phyloP scores from a whole-genome alignment of 1,140 invertebrate species.

The Drosophila aff. region DNA sequence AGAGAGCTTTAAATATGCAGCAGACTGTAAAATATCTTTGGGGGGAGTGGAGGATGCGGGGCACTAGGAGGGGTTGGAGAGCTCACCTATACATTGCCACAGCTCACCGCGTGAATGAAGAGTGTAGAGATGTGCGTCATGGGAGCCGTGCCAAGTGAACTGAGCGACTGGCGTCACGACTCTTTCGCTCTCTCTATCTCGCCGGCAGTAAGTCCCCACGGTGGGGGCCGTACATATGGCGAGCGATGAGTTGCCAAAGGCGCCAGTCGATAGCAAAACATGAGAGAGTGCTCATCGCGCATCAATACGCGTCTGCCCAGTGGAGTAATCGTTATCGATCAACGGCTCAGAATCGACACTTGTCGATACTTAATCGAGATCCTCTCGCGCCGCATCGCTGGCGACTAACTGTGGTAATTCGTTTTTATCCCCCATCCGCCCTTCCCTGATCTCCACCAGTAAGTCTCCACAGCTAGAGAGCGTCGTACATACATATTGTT shows the following conservation, averaged over 20 bases:
- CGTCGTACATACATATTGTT: neutral
- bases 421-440: too few relatives aligned
- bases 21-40: slow-evolving; percentile 56
- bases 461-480: slow-evolving; percentile 11
- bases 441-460: slow-evolving; percentile 1
- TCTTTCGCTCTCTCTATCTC: slow-evolving; percentile 13
- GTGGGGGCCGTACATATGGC: slow-evolving; percentile 23
- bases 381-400: slow-evolving; percentile 80
- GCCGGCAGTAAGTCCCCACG: slow-evolving; percentile 49
- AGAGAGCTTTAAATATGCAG: slow-evolving; percentile 59
- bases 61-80: neutral
- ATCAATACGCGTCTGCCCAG: slow-evolving; percentile 75
- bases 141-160: slow-evolving; percentile 14
- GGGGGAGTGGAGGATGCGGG: slow-evolving; percentile 17
- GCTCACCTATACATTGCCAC: slow-evolving; percentile 16
- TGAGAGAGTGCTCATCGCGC: slow-evolving; percentile 84
- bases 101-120: slow-evolving; percentile 20
- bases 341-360: slow-evolving; percentile 85
- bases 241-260: slow-evolving; percentile 26
- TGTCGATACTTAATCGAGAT: slow-evolving; percentile 85
- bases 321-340: slow-evolving; percentile 84
- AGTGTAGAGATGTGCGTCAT: slow-evolving; percentile 55
- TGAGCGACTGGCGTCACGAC: slow-evolving; percentile 26
- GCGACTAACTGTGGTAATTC: slow-evolving; percentile 67
- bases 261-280: slow-evolving; percentile 83